These are phyloP conservation scores for Mellivora capensis DNA, from an alignment of 2,113 vertebrate genomes.

Conservation along the genomic window DNA sequence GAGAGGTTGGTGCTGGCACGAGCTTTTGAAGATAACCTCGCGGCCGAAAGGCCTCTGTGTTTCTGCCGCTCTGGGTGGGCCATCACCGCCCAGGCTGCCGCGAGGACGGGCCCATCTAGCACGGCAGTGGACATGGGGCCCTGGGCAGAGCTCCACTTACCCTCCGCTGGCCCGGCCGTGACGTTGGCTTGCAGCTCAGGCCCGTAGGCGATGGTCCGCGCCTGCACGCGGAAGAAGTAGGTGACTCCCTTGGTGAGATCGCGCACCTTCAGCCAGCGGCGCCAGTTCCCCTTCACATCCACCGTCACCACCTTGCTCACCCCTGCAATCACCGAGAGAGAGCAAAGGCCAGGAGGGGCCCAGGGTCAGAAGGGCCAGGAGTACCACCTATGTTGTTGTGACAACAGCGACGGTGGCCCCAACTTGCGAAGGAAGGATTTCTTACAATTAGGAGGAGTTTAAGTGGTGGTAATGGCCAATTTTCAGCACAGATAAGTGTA, in stretches of 20 bases:
- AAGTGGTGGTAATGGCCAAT: constrained; percentile 77
- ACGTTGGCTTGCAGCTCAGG: constrained; percentile 90
- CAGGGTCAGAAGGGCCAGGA: not conserved
- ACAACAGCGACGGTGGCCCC: not conserved
- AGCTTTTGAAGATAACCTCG: not conserved
- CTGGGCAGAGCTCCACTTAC: constrained; percentile 75
- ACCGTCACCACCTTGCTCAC: constrained; percentile 97
- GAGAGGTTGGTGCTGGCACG: rapidly evolving
- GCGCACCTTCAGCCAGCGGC: constrained; percentile 94
- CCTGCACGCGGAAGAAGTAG: constrained; percentile 92
- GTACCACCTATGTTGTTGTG: constrained; percentile 11
- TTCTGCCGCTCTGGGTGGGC: not conserved
- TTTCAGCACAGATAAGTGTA: constrained; percentile 81
- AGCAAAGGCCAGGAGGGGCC: not conserved
- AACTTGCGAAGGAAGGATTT: constrained; percentile 72
- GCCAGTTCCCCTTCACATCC: constrained; percentile 94
- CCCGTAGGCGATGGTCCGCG: constrained; percentile 91
- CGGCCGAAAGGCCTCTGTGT: rapidly evolving
- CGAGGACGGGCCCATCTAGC: rapidly evolving
- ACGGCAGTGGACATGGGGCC: rapidly evolving
- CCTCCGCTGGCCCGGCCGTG: constrained; percentile 91
- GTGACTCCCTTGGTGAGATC: constrained; percentile 91
- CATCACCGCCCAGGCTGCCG: rapidly evolving
- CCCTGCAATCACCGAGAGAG: constrained; percentile 75
- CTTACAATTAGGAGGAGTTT: constrained; percentile 75